Conservation (phyloP, 2,888 invertebrate genomes). For the Dendrolimus houi region DNA sequence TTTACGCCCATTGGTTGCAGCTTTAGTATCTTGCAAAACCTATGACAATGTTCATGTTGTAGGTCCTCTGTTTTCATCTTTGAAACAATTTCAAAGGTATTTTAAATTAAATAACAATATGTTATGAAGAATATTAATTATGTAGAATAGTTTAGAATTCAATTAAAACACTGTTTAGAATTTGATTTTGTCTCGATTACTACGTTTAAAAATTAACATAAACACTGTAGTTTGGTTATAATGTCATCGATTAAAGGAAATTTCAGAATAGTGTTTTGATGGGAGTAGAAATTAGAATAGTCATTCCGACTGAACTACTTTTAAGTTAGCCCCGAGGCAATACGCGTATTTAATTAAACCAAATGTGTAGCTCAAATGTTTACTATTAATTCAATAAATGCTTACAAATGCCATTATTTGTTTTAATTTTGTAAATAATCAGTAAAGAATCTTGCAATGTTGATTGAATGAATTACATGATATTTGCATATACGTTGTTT, state of each 20-base stretch:
- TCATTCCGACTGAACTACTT: constrained; percentile 35
- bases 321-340: constrained; percentile 38
- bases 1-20: no score
- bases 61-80: no score
- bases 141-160: neutral
- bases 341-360: constrained; percentile 41
- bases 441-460: neutral
- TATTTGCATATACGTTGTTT: no score
- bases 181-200: neutral
- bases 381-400: constrained; percentile 39
- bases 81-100: no score
- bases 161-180: neutral
- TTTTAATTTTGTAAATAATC: constrained; percentile 2
- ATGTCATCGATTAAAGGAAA: neutral
- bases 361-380: constrained; percentile 58
- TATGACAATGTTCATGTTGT: no score
- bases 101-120: no score
- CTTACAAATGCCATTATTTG: constrained; percentile 17
- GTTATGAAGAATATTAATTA: neutral
- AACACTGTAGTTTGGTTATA: no score
- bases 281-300: neutral
- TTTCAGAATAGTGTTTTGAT: neutral
- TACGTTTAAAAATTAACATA: no score
- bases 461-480: no score
- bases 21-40: no score